These are phyloP conservation scores for Lithophane leautieri DNA, from an alignment of 2,888 invertebrate genomes.

Conservation along the genomic window DNA sequence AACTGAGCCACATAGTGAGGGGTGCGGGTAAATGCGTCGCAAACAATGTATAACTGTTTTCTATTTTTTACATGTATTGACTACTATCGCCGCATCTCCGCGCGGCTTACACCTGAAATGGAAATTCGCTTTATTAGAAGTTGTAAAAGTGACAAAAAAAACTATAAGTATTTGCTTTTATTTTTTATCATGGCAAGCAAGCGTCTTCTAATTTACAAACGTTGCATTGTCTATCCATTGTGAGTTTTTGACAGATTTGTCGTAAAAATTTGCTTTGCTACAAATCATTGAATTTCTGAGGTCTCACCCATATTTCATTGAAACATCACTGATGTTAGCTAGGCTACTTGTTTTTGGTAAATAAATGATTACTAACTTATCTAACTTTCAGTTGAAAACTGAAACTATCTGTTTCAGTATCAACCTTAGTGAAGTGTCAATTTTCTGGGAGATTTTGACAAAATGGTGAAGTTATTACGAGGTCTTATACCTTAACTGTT, in stretches of 20 bases:
- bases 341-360: not conserved
- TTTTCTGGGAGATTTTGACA: not conserved
- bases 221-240: not conserved
- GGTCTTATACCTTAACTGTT: not conserved
- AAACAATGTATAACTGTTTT: constrained; percentile 64
- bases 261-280: not conserved
- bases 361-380: not conserved
- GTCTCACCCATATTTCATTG: not conserved
- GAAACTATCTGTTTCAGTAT: not conserved
- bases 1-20: constrained; percentile 26
- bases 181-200: not conserved
- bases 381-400: not conserved
- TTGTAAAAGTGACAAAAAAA: not conserved
- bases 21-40: constrained; percentile 60
- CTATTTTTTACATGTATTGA: constrained; percentile 59
- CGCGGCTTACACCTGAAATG: constrained; percentile 59
- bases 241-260: not conserved
- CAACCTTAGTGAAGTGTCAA: not conserved
- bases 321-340: not conserved
- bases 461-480: not conserved
- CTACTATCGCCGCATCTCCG: constrained; percentile 54
- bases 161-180: not conserved
- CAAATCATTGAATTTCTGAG: not conserved
- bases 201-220: not conserved
- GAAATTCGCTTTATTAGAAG: not conserved